phyloP scores from a whole-genome alignment of 2,797 vertebrate genomes.

The Anas capensis region DNA sequence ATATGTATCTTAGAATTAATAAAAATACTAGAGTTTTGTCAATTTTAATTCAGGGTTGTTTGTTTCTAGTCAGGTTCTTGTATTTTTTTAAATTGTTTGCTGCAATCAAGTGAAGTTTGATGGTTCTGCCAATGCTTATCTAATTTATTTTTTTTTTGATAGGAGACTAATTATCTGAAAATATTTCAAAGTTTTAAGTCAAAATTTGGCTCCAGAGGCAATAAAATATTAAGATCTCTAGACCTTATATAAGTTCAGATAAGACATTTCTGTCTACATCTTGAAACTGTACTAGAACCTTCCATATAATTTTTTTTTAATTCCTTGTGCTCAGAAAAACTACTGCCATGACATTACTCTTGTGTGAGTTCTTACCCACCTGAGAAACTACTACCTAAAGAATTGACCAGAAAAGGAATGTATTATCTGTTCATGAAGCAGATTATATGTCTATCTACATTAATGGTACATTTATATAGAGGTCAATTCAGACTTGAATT shows the following conservation, averaged over 20 bases:
- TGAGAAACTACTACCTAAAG: neutral
- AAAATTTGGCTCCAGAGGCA: neutral
- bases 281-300: neutral
- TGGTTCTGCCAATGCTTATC: neutral
- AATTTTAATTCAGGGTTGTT: neutral
- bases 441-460: fast-evolving
- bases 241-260: neutral
- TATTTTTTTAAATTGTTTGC: neutral
- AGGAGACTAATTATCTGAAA: neutral
- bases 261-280: neutral
- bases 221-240: neutral
- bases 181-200: neutral
- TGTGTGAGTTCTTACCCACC: neutral
- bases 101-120: neutral
- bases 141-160: neutral
- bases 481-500: neutral
- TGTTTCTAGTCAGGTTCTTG: neutral
- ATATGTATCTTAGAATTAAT: neutral
- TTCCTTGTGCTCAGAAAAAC: neutral
- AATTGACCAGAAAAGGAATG: neutral
- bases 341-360: neutral
- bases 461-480: neutral
- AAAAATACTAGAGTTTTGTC: neutral
- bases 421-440: neutral
- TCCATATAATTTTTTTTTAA: neutral